Conservation (phyloP, 1,140 invertebrate species). For the Macrobrachium nipponense region DNA sequence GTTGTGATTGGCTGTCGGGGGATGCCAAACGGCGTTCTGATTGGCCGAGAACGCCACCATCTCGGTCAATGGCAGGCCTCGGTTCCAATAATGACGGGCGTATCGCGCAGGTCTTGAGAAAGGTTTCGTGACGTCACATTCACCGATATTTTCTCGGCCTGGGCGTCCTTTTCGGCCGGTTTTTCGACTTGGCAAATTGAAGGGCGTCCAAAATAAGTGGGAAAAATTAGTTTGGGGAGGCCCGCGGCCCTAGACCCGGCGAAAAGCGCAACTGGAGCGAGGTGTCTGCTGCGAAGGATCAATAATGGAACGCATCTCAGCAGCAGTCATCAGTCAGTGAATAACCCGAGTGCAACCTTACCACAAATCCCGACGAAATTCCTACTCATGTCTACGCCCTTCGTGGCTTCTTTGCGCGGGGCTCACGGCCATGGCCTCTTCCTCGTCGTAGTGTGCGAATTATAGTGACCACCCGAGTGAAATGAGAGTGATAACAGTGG, state of each 20-base stretch:
- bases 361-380: constrained; percentile 14
- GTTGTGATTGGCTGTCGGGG: not conserved
- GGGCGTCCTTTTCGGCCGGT: too few relatives aligned
- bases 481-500: constrained; percentile 25
- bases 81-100: constrained; percentile 49
- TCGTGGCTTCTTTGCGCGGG: constrained; percentile 17
- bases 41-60: constrained; percentile 29
- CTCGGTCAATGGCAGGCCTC: constrained; percentile 51
- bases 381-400: constrained; percentile 48
- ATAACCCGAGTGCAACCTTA: constrained; percentile 39
- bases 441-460: constrained; percentile 32
- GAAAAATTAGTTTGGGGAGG: too few relatives aligned
- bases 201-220: not conserved
- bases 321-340: constrained; percentile 24
- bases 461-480: constrained; percentile 44
- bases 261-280: constrained; percentile 32
- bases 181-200: too few relatives aligned
- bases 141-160: not conserved
- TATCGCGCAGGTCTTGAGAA: constrained; percentile 35
- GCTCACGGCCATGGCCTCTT: constrained; percentile 16
- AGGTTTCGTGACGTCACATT: not conserved
- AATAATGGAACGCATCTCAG: constrained; percentile 55
- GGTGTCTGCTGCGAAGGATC: constrained; percentile 50
- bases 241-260: not conserved
- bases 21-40: not conserved